These are phyloP conservation scores for Aquatica leii DNA, from an alignment of 2,888 invertebrate species.

Conservation along the genomic window DNA sequence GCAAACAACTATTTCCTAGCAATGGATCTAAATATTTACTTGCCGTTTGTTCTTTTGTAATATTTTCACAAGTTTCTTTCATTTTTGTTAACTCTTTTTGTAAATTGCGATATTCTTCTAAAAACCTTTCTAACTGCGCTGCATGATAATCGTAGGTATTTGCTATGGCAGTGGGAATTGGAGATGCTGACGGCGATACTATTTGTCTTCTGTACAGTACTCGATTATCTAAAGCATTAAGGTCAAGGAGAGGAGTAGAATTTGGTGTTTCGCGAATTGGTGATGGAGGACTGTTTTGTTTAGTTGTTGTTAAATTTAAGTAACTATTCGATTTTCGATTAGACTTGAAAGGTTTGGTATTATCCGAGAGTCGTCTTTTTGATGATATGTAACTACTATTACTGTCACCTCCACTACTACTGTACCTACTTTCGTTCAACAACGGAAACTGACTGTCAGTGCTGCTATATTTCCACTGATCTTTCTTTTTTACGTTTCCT, in stretches of 20 bases:
- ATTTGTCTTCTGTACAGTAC: constrained; percentile 45
- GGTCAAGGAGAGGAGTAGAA: constrained; percentile 70
- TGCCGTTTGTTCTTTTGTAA: constrained; percentile 33
- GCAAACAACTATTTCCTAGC: constrained; percentile 57
- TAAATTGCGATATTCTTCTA: constrained; percentile 80
- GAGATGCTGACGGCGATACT: constrained; percentile 41
- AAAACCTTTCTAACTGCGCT: constrained; percentile 79
- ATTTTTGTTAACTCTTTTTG: constrained; percentile 81
- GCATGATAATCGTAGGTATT: constrained; percentile 79
- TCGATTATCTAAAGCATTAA: constrained; percentile 64
- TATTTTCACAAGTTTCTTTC: constrained; percentile 79
- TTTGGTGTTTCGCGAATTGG: constrained; percentile 64
- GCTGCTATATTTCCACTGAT: constrained; percentile 56
- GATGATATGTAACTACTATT: constrained; percentile 60
- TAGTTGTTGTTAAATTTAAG: constrained; percentile 70
- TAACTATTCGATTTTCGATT: constrained; percentile 73
- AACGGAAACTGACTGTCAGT: constrained; percentile 79
- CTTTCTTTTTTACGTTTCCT: constrained; percentile 47
- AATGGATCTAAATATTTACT: constrained; percentile 59
- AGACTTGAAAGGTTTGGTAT: constrained; percentile 48
- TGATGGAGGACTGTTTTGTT: constrained; percentile 72
- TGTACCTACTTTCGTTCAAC: constrained; percentile 74
- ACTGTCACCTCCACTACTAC: constrained; percentile 74
- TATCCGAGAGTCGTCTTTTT: constrained; percentile 64
- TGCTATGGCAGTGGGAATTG: constrained; percentile 54